Evolutionary conservation across 2,797 vertebrate species (phyloP), one percentile per base, ranked within the genome.

Genomic region (Argentina silus): DNA sequence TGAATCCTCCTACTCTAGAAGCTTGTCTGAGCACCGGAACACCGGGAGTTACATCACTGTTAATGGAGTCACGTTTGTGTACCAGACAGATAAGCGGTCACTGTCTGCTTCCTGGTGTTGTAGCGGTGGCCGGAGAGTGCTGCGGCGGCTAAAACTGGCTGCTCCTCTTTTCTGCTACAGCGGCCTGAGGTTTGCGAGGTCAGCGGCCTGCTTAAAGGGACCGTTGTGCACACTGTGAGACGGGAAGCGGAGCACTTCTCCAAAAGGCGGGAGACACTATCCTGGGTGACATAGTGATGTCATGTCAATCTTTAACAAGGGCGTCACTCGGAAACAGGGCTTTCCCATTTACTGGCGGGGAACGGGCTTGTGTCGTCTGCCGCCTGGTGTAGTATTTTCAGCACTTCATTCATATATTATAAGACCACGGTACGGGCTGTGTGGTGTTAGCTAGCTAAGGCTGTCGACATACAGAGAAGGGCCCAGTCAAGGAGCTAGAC

Each of bases 1-100:
- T 80, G 76, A 80, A 71, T 76, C 78, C 47, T 80, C 23, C 17
- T 64, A 63, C 74, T 83, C 84, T 77, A 55, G 67, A 74, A 78
- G 86, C 89, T 90, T 83, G 82, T 77, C 85, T 47, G 23, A 69
- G 63, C 76, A 88, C 90, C 11, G 85, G 90, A 90, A 91, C 84
- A 81, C 76, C 55, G 77, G 83, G 83, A 50, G 74, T 75, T 75
- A 68, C 77, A 80, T 71, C 85, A 72, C 82, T 69, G 82, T 83
- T 87, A 88, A 85, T 83, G 45, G 72, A 77, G 81, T 79, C 15
- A 83, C 82, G 83, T 84, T 86, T 85, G 84, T 87, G 85, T 87
- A 89, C 78, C 77, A 73, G 80, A 63, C 56, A 81, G 88, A 90
- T 91, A 91, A 88, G 86, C 83, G 81, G 82, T 69, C 81, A 84